A percentile compares a stretch with the other conserved stretches of the same genome.
Evolutionary conservation across 2,797 vertebrate genomes (phyloP).

Genomic region (Gymnoscopelus braueri): DNA sequence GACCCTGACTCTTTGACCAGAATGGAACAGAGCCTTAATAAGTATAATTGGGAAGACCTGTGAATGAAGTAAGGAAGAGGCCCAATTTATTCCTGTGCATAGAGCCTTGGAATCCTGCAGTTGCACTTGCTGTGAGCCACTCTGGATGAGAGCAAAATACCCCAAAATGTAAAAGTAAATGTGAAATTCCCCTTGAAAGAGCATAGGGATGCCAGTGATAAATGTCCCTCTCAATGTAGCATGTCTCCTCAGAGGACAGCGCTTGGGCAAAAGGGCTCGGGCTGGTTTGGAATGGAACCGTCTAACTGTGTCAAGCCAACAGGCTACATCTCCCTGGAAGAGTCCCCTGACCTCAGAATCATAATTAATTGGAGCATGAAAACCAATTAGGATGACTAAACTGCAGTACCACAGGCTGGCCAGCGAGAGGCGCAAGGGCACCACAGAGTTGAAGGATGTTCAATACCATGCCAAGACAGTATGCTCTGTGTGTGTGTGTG

Average conservation of each 20-base stretch:
- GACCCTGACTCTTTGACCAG: too few species aligned
- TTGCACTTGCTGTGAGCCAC: background rate
- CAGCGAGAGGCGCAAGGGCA: constrained; percentile 57
- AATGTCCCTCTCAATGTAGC: constrained; percentile 7
- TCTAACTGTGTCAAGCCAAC: constrained; percentile 68
- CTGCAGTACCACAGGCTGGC: constrained; percentile 59
- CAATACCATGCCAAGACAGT: background rate
- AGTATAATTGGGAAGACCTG: too few species aligned
- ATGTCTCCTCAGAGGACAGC: constrained; percentile 28
- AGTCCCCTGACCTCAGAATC: constrained; percentile 56
- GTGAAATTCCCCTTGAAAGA: constrained; percentile 18
- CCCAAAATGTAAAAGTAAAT: constrained; percentile 4
- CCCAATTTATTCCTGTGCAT: too few species aligned
- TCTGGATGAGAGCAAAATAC: background rate
- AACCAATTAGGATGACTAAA: constrained; percentile 56
- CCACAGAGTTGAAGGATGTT: background rate
- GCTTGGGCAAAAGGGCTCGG: constrained; percentile 40
- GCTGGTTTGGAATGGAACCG: constrained; percentile 69
- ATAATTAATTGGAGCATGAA: constrained; percentile 76
- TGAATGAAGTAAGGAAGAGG: too few species aligned
- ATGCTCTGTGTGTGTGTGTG: background rate
- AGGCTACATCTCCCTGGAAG: constrained; percentile 57
- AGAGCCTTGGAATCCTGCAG: too few species aligned
- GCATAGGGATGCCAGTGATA: background rate
- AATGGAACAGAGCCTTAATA: too few species aligned